Conservation (phyloP, 37 sponge, comb jelly and placozoan species). For the Halichondria panicea region DNA sequence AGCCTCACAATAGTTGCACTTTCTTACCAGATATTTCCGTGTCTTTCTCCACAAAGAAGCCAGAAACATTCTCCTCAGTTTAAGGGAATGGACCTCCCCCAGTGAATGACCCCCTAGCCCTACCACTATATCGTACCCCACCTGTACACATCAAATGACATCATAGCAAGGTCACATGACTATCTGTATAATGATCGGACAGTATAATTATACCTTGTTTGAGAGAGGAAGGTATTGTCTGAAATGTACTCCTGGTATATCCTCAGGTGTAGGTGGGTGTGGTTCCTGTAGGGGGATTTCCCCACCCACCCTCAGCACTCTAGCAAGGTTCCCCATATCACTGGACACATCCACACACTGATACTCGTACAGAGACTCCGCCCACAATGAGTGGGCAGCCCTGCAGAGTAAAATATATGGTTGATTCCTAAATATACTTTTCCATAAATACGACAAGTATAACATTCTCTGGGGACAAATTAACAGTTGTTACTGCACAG, state of each 20-base stretch:
- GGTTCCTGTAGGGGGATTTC: neutral
- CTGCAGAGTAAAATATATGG: constrained; percentile 33
- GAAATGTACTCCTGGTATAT: constrained; percentile 64
- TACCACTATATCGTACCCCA: constrained; percentile 82
- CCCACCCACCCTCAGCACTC: constrained; percentile 25
- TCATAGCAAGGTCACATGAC: neutral
- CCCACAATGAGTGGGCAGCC: constrained; percentile 83
- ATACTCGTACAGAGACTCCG: constrained; percentile 66
- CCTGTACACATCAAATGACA: constrained; percentile 19
- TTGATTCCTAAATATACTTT: neutral
- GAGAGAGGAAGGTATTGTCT: constrained; percentile 80
- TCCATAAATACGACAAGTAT: neutral
- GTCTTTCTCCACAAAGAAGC: constrained; percentile 87
- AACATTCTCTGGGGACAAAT: neutral
- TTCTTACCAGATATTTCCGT: constrained; percentile 66
- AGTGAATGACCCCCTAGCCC: constrained; percentile 73
- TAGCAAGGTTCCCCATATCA: constrained; percentile 71
- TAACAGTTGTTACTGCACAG: neutral
- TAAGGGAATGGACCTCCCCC: constrained; percentile 66
- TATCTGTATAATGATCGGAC: neutral
- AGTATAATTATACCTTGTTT: constrained; percentile 29
- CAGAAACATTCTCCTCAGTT: constrained; percentile 36
- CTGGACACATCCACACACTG: constrained; percentile 73
- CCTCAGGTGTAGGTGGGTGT: constrained; percentile 1
- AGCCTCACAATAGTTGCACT: neutral